A percentile compares a stretch with the other conserved stretches of the same genome.
Evolutionary conservation across 1,140 invertebrate genomes (phyloP).

Genomic region (Anastrepha obliqua): DNA sequence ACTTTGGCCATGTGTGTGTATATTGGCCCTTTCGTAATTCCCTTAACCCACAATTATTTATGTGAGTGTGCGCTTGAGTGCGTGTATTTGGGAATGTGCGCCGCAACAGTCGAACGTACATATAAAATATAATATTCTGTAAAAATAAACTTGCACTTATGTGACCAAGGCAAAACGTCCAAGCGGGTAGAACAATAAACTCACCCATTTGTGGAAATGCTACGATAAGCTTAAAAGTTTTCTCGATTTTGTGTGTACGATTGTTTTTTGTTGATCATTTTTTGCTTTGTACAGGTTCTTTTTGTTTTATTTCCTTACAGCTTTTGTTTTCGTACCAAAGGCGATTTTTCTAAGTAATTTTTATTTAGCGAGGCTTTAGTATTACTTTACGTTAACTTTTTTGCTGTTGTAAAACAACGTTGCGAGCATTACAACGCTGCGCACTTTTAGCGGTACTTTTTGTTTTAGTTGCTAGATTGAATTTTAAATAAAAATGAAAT

Average conservation of each 20-base stretch:
- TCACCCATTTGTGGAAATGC: constrained; percentile 11
- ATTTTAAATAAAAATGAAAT: constrained; percentile 59
- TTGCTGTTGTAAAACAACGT: neutral
- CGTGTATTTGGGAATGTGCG: neutral
- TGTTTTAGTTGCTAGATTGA: constrained; percentile 58
- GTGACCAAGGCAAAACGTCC: neutral
- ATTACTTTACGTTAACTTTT: neutral
- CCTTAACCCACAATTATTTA: constrained; percentile 49
- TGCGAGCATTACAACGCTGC: neutral
- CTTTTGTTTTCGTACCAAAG: constrained; percentile 54
- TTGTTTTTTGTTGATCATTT: constrained; percentile 51
- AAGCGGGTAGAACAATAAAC: neutral
- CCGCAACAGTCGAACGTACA: neutral
- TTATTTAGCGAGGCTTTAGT: neutral
- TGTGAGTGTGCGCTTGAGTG: neutral
- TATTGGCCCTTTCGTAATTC: constrained; percentile 44
- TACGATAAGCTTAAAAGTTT: constrained; percentile 57
- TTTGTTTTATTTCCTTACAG: constrained; percentile 2
- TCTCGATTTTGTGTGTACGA: constrained; percentile 38
- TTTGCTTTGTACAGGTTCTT: neutral
- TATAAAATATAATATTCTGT: constrained; percentile 24
- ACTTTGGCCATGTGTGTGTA: constrained; percentile 12
- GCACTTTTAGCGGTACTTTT: constrained; percentile 41
- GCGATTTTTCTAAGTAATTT: constrained; percentile 54
- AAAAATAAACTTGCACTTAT: neutral